Conservation (phyloP, 2,113 vertebrate species). For the Mugil cephalus region DNA sequence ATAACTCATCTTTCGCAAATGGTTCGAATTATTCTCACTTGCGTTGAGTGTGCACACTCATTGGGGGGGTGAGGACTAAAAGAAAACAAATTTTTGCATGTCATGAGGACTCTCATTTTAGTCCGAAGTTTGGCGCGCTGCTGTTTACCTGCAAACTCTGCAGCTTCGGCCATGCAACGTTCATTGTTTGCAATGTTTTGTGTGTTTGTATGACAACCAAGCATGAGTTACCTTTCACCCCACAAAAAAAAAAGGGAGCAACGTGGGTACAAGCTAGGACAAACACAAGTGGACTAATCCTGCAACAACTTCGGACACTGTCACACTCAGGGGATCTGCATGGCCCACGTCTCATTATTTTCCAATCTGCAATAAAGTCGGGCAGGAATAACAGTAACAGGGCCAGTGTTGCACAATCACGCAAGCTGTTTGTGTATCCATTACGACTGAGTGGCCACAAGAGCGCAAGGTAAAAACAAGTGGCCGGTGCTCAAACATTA, state of each 20-base stretch:
- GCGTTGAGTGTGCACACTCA: not conserved
- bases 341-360: not conserved
- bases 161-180: not conserved
- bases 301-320: conserved; percentile 13
- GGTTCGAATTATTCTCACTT: conserved; percentile 1
- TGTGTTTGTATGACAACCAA: not conserved
- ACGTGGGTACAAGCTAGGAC: not conserved
- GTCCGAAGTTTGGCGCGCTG: too few species aligned
- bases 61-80: not conserved
- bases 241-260: too few species aligned
- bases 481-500: conserved; percentile 32
- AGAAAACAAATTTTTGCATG: not conserved
- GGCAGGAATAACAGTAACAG: conserved; percentile 46
- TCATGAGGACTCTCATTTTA: not conserved
- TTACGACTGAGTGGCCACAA: conserved; percentile 46
- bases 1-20: conserved; percentile 43
- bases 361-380: conserved; percentile 35
- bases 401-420: conserved; percentile 70
- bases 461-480: conserved; percentile 45
- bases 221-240: conserved; percentile 11
- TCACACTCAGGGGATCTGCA: conserved; percentile 13
- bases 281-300: conserved; percentile 1
- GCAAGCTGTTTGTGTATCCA: conserved; percentile 63
- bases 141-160: conserved; percentile 2
- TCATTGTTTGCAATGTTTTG: not conserved